Conservation (phyloP, 2,113 vertebrate genomes). For the Peucedramus taeniatus region DNA sequence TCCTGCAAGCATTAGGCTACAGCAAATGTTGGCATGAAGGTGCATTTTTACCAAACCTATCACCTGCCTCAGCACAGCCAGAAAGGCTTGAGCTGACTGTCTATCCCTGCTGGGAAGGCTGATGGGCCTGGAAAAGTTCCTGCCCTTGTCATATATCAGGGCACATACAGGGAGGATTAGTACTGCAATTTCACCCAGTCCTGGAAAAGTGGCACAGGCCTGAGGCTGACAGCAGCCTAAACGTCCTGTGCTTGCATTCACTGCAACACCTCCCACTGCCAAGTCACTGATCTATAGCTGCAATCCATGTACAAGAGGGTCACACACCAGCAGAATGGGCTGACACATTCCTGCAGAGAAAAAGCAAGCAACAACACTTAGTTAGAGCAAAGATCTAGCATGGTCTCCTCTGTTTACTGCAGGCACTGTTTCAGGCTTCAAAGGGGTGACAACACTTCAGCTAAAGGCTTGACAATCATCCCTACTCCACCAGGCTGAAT, state of each 20-base stretch:
- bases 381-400: neutral
- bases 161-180: neutral
- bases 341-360: neutral
- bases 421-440: neutral
- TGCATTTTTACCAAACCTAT: neutral
- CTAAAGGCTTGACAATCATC: neutral
- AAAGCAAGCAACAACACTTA: neutral
- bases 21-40: neutral
- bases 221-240: neutral
- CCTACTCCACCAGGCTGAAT: neutral
- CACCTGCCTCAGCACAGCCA: neutral
- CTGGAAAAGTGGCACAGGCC: neutral
- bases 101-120: neutral
- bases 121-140: neutral
- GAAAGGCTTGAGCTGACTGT: neutral
- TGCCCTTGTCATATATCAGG: neutral
- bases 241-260: neutral
- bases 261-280: neutral
- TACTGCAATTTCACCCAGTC: neutral
- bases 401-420: neutral
- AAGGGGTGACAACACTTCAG: neutral
- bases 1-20: neutral
- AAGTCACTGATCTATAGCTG: neutral
- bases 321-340: neutral
- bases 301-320: neutral